phyloP scores from a whole-genome alignment of 2,113 vertebrate species.

The Oplegnathus fasciatus region DNA sequence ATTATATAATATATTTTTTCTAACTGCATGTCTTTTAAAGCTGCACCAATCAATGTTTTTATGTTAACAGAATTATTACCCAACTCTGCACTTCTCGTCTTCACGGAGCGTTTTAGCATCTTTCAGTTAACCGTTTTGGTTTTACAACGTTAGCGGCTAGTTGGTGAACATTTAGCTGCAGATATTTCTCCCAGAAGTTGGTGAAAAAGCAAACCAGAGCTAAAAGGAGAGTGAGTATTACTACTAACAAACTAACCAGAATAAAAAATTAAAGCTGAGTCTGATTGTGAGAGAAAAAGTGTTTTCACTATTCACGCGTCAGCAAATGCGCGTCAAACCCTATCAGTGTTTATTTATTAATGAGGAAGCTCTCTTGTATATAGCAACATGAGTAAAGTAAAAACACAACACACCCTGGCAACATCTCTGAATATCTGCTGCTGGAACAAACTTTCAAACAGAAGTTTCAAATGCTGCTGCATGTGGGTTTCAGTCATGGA shows the following conservation, averaged over 20 bases:
- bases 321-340: neutral
- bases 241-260: neutral
- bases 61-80: neutral
- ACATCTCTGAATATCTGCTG: neutral
- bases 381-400: neutral
- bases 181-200: neutral
- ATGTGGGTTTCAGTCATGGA: slow-evolving; percentile 40
- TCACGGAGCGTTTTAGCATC: neutral
- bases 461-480: slow-evolving; percentile 6
- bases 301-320: neutral
- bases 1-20: neutral
- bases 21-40: neutral
- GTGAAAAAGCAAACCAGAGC: neutral
- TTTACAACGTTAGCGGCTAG: neutral
- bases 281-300: neutral
- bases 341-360: neutral
- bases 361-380: neutral
- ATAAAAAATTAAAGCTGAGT: neutral
- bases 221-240: neutral
- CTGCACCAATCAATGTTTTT: neutral
- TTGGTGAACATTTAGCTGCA: neutral
- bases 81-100: neutral
- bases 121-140: neutral
- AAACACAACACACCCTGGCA: slow-evolving; percentile 20
- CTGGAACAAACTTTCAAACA: slow-evolving; percentile 21